Evolutionary conservation across 2,888 invertebrate species (phyloP), one percentile per base, ranked within the genome.

Genomic region (Lamellibrachia satsuma): DNA sequence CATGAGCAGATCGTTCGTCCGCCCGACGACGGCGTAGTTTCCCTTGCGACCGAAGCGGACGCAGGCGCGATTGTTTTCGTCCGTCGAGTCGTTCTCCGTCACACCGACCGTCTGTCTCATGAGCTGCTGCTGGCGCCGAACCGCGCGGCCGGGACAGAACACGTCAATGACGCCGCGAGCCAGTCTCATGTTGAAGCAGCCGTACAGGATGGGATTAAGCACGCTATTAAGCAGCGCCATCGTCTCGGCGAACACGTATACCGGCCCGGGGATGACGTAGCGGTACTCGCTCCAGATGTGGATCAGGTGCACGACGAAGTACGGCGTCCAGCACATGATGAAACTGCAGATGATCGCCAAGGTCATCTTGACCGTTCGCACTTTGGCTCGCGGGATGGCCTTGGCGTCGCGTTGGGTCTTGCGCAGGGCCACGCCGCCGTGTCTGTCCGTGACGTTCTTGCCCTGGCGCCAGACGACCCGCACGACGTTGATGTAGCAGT

Each of bases 291-390:
- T 96, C 95, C 96, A 97, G 51, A 97, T 96, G 90, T 95, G 95
- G 92, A 97, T 95, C 91, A 97, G 95, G 92, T 96, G 96, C 39
- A 96, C 96, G 11, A 97, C 96, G 94, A 97, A 97, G 94, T 97
- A 97, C 0, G 97, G 97, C 27, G 96, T 96, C 97, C 97, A 97
- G 94, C 97, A 97, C 0, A 96, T 95, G 90, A 97, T 95, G 94
- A 97, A 97, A 51, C 96, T 96, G 27, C 96, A 95, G 91, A 97
- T 96, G 90, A 97, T 97, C 92, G 96, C 96, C 93, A 97, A 95
- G 22, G 97, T 97, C 96, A 97, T 96, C 94, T 97, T 97, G 60
- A 97, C 95, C 7, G 97, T 97, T 95, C 96, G 96, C 60, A 97
- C 96, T 95, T 97, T 97, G 60, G 97, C 97, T 52, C 96, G 94